Conservation (phyloP, 1,140 invertebrate species). For the Polypedilum pembai region DNA sequence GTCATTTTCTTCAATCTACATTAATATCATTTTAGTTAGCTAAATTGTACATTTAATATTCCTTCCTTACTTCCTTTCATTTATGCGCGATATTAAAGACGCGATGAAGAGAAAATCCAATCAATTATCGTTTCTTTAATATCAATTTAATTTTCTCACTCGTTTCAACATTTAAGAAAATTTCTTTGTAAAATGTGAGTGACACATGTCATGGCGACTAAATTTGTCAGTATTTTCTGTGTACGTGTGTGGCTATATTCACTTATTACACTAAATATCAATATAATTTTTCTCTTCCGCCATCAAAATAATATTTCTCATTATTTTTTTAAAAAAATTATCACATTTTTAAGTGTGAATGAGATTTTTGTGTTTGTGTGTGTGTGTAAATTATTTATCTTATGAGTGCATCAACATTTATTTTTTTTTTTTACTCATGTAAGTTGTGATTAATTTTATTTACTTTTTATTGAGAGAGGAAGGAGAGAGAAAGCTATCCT, state of each 20-base stretch:
- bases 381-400: background rate
- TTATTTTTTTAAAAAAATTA: background rate
- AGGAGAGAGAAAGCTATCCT: background rate
- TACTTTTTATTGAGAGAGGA: too few species aligned
- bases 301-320: background rate
- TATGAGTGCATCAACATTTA: conserved; percentile 5
- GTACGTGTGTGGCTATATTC: background rate
- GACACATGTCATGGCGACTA: conserved; percentile 10
- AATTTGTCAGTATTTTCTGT: too few species aligned
- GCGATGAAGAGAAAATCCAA: conserved; percentile 19
- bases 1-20: background rate
- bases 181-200: background rate
- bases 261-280: background rate
- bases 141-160: conserved; percentile 7
- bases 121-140: background rate
- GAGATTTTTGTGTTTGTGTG: background rate
- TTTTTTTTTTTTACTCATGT: background rate
- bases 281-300: background rate
- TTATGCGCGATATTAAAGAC: background rate
- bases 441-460: too few species aligned
- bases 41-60: conserved; percentile 11
- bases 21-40: conserved; percentile 14
- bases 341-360: conserved; percentile 18
- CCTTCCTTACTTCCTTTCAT: too few species aligned
- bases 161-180: background rate